Evolutionary conservation across 2,113 vertebrate species (phyloP).

Genomic region (Perca flavescens): DNA sequence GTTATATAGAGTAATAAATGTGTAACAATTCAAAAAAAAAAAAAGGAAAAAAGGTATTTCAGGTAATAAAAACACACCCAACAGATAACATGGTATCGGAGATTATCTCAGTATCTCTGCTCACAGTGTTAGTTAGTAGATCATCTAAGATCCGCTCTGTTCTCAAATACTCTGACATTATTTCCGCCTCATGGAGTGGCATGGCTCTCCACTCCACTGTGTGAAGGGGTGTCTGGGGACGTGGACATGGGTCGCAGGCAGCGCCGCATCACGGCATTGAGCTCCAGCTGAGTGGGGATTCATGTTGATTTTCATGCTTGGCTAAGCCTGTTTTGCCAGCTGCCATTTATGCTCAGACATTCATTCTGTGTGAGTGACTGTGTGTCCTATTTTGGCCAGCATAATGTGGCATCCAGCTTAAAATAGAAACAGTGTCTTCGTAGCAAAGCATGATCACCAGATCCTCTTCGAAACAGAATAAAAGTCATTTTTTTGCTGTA

Average conservation of each 20-base stretch:
- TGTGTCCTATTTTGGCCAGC: slow-evolving; percentile 54
- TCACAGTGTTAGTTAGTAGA: slow-evolving; percentile 3
- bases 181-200: slow-evolving; percentile 45
- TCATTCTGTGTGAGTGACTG: slow-evolving; percentile 57
- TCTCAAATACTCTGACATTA: slow-evolving; percentile 46
- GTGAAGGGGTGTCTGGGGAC: slow-evolving; percentile 69
- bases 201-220: slow-evolving; percentile 42
- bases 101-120: slow-evolving; percentile 1
- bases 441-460: not conserved
- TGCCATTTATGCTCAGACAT: slow-evolving; percentile 78
- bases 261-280: slow-evolving; percentile 60
- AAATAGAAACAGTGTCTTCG: slow-evolving; percentile 48
- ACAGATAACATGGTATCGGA: not conserved
- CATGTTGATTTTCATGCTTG: slow-evolving; percentile 79
- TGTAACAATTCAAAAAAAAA: not conserved
- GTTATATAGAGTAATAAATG: not conserved
- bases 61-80: not conserved
- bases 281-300: slow-evolving; percentile 75
- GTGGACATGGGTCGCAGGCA: slow-evolving; percentile 61
- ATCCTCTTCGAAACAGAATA: not conserved
- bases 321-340: slow-evolving; percentile 80
- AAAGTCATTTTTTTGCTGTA: slow-evolving; percentile 14
- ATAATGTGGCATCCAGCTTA: slow-evolving; percentile 41
- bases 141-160: slow-evolving; percentile 42
- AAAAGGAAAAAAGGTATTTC: not conserved